phyloP scores from a whole-genome alignment of 2,888 invertebrate genomes.

The Agriopis marginaria region DNA sequence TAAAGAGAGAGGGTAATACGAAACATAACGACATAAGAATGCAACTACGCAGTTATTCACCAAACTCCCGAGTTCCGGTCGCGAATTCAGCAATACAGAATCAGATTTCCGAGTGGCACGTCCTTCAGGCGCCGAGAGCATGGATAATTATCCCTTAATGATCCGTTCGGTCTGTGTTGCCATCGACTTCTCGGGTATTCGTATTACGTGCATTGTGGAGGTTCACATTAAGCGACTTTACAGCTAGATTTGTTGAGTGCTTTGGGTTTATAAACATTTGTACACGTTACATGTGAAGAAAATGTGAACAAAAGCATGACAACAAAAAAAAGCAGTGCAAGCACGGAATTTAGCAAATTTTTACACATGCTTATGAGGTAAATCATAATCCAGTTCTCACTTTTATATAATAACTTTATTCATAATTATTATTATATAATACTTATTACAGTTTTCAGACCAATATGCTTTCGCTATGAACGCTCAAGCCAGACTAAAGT shows the following conservation, averaged over 20 bases:
- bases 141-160: conserved; percentile 82
- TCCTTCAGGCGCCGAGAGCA: conserved; percentile 75
- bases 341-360: no score
- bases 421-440: no score
- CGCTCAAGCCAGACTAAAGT: no score
- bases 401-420: no score
- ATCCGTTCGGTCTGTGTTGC: conserved; percentile 71
- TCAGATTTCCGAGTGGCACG: conserved; percentile 77
- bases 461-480: no score
- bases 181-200: conserved; percentile 75
- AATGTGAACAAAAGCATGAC: no score
- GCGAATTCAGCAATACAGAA: conserved; percentile 57
- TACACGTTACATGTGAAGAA: not conserved
- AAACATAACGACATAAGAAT: conserved; percentile 28
- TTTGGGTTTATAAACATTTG: not conserved
- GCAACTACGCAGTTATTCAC: conserved; percentile 52
- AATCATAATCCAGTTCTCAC: no score
- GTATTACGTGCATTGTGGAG: conserved; percentile 74
- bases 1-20: not conserved
- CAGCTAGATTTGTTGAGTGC: not conserved
- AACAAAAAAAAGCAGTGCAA: no score
- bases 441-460: no score
- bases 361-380: no score
- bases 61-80: conserved; percentile 65
- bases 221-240: conserved; percentile 57